Conservation (phyloP, 1,140 invertebrate genomes). For the Papilio xuthus region DNA sequence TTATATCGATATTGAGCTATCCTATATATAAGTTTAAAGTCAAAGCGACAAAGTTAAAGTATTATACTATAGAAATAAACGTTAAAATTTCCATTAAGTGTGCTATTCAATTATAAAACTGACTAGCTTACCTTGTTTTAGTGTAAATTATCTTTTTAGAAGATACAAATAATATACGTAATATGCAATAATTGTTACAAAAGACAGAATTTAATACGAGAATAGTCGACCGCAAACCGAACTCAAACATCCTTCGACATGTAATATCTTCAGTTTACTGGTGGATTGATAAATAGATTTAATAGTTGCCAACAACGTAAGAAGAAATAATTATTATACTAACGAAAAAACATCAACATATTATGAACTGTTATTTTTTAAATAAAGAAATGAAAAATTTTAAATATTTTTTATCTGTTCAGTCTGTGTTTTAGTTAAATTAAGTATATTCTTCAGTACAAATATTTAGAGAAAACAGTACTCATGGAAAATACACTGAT, state of each 20-base stretch:
- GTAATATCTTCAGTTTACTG: background rate
- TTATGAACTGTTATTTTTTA: background rate
- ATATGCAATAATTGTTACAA: background rate
- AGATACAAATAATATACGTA: background rate
- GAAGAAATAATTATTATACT: background rate
- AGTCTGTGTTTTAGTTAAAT: background rate
- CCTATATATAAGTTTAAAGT: too few species aligned
- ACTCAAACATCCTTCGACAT: background rate
- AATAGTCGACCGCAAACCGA: conserved; percentile 7
- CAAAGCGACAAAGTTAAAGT: too few species aligned
- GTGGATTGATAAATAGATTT: background rate
- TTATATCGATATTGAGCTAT: too few species aligned
- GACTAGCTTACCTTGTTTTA: background rate
- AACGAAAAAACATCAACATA: background rate
- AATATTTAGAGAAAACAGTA: conserved; percentile 8
- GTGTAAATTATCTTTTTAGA: background rate
- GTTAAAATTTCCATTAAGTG: too few species aligned
- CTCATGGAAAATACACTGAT: background rate
- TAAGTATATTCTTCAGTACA: background rate
- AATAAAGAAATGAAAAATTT: background rate
- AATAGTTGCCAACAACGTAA: background rate
- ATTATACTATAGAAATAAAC: too few species aligned
- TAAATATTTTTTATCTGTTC: background rate
- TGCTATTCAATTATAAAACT: too few species aligned
- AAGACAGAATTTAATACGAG: conserved; percentile 11